These are phyloP conservation scores for Hyla sarda DNA, from an alignment of 2,113 vertebrate genomes.

Conservation along the genomic window DNA sequence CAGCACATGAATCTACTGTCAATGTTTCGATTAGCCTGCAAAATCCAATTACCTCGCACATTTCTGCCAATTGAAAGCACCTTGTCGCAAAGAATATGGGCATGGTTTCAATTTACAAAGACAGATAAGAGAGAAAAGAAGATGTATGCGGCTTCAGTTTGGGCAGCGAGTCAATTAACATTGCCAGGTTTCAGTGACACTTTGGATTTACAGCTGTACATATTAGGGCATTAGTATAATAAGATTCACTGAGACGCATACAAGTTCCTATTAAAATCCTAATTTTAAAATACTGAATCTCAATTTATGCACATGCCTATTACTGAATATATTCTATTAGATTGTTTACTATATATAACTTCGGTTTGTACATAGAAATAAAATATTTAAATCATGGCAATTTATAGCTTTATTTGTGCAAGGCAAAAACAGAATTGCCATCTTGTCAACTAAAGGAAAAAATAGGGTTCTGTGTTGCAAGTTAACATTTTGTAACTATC, in stretches of 20 bases:
- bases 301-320: neutral
- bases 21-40: conserved; percentile 41
- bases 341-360: neutral
- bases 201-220: conserved; percentile 47
- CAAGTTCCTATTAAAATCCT: conserved; percentile 11
- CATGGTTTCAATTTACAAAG: conserved; percentile 54
- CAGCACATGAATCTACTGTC: conserved; percentile 35
- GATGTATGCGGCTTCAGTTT: conserved; percentile 40
- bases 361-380: neutral
- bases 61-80: conserved; percentile 38
- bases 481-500: neutral
- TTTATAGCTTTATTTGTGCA: neutral
- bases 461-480: neutral
- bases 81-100: conserved; percentile 11
- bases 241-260: conserved; percentile 42
- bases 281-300: conserved; percentile 10
- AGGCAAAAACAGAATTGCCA: neutral
- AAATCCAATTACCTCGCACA: conserved; percentile 48
- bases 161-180: conserved; percentile 49
- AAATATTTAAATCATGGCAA: neutral
- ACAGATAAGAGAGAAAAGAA: neutral
- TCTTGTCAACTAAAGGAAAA: neutral
- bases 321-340: neutral
- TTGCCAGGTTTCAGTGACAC: conserved; percentile 37
- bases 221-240: conserved; percentile 47